Base-by-base conservation (phyloP, 2,888 invertebrate species). In the Brachyptera putata region DNA sequence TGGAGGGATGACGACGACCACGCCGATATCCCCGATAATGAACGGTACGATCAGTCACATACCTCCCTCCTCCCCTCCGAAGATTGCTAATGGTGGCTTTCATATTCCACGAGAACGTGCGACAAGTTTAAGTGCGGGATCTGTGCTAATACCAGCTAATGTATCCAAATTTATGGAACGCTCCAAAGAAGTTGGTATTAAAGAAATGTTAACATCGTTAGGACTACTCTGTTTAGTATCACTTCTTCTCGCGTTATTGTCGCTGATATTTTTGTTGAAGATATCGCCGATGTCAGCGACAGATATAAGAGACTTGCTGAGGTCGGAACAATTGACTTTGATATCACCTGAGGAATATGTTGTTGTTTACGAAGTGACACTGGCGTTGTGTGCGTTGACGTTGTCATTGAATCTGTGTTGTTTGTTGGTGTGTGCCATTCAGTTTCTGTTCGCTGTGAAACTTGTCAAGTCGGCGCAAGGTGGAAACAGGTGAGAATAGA, bases 401-500 rank as follows among this genome's bases (percentile, higher is more conserved):
- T 79, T 95, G 57, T 91, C 91, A 26, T 77, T 95, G 67, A 91
- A 95, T 77, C 81, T 95, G 64, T 93, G 92, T 79, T 95, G 95
- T 74, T 81, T 95, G 63, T 83, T 95, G 68, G 92, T 95, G 70
- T 95, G 95, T 81, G 89, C 93, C 69, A 91, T 94, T 72, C 95
- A 95, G 80, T 94, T 93, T 79, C 83, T 94, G 72, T 94, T 95
- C 74, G 91, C 94, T 50, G 91, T 95, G 67, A 94, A 94, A 79
- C 82, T 95, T 75, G 87, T 92, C 71, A 88, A 91, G 72, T 87
- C 91, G 57, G 87, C 89, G 61, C 89, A 89, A 70, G 89, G 86
- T 69, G 85, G 85, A 71, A 84, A 80, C 71, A 80, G 85, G 84
- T 84, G 74, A 73, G 72, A 78, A n/a, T 3, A 14, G 5, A 18